Percentiles rank a stretch among this genome's conserved stretches.
These are phyloP conservation scores for Onychostoma macrolepis DNA, from an alignment of 2,113 vertebrate species.

Conservation along the genomic window DNA sequence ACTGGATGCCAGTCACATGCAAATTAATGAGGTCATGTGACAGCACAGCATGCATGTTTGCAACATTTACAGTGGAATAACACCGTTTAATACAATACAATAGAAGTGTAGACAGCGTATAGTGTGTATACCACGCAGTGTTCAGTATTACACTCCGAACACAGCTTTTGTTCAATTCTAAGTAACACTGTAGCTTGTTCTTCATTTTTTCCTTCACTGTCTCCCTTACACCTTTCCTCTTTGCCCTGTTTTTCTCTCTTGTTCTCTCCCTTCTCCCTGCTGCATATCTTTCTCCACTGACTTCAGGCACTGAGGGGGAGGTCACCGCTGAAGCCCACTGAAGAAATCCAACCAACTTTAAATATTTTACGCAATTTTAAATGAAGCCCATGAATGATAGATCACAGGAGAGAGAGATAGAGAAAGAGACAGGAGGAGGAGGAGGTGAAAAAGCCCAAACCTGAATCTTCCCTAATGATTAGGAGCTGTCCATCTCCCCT, in stretches of 20 bases:
- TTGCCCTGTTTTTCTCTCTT: conserved; percentile 29
- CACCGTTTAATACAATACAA: neutral
- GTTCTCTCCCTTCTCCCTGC: conserved; percentile 17
- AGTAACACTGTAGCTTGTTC: neutral
- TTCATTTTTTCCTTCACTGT: neutral
- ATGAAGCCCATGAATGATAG: conserved; percentile 81
- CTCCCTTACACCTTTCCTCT: conserved; percentile 5
- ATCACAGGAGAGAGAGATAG: conserved; percentile 67
- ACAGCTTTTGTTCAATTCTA: conserved; percentile 41
- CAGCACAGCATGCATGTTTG: neutral
- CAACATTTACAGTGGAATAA: neutral
- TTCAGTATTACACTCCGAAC: neutral
- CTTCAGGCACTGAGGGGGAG: conserved; percentile 69
- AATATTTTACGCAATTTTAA: conserved; percentile 82
- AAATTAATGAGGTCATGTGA: neutral
- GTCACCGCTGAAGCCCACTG: conserved; percentile 71
- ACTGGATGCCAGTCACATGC: neutral
- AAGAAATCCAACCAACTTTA: conserved; percentile 75
- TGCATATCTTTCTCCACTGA: conserved; percentile 41
- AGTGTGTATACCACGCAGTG: neutral
- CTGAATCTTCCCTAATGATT: conserved; percentile 74
- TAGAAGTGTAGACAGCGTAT: neutral
- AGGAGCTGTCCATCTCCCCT: conserved; percentile 70
- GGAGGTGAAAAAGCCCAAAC: conserved; percentile 52
- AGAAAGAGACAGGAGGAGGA: conserved; percentile 24